Percentiles rank a stretch among this genome's conserved stretches.
Conservation (phyloP, 2,113 vertebrate species). For the Acanthochromis polyacanthus region DNA sequence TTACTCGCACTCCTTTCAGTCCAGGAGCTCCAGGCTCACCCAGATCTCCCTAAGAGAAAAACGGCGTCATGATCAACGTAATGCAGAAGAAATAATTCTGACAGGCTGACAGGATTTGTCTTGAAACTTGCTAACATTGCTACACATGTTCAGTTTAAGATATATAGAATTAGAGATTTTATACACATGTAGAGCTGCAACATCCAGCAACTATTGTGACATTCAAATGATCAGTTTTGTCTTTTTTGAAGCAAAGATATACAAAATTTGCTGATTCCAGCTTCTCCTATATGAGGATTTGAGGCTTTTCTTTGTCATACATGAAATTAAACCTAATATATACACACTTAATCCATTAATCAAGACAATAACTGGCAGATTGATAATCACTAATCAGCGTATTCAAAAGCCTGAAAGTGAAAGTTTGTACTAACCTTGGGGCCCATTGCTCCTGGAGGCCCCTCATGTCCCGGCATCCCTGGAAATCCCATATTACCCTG, state of each 20-base stretch:
- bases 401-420: neutral
- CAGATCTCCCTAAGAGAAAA: constrained; percentile 87
- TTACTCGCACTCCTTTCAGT: constrained; percentile 94
- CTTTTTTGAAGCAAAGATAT: too few species aligned
- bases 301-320: neutral
- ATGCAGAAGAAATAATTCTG: neutral
- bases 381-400: neutral
- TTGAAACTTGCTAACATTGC: too few species aligned
- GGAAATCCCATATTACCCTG: constrained; percentile 96
- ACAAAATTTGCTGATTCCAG: neutral
- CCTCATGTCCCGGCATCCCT: constrained; percentile 95
- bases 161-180: neutral
- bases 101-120: too few species aligned
- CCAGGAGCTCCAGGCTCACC: constrained; percentile 90
- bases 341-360: too few species aligned
- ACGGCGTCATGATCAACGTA: constrained; percentile 25
- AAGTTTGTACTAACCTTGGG: constrained; percentile 86
- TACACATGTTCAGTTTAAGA: neutral
- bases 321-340: neutral
- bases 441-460: constrained; percentile 90
- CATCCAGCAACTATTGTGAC: neutral
- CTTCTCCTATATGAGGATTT: neutral
- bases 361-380: too few species aligned
- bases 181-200: neutral
- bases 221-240: too few species aligned